Evolutionary conservation across 2,888 invertebrate species (phyloP).

Genomic region (Adelphocoris suturalis): DNA sequence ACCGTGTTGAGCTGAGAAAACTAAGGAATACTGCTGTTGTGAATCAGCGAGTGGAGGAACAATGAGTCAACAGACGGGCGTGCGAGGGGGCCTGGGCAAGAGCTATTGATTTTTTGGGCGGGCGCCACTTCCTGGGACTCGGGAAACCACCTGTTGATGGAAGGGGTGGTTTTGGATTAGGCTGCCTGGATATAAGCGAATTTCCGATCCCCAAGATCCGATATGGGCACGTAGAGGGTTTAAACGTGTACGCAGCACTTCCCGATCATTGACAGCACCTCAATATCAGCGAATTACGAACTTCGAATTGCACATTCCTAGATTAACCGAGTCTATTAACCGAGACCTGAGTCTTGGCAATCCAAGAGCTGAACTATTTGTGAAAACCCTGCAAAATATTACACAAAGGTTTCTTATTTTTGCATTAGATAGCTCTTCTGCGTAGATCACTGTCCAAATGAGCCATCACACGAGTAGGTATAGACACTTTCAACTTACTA

Average conservation of each 20-base stretch:
- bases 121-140: conserved; percentile 22
- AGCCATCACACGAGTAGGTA: too few species aligned
- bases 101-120: conserved; percentile 53
- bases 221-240: not conserved
- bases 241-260: not conserved
- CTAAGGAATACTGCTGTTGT: not conserved
- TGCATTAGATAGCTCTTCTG: too few species aligned
- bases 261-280: too few species aligned
- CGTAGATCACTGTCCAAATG: too few species aligned
- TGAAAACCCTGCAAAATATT: too few species aligned
- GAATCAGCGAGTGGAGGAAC: conserved; percentile 5
- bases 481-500: too few species aligned
- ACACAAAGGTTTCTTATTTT: too few species aligned
- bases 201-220: not conserved
- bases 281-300: too few species aligned
- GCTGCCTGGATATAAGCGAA: not conserved
- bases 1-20: not conserved
- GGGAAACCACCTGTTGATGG: conserved; percentile 30
- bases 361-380: too few species aligned
- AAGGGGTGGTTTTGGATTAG: conserved; percentile 14
- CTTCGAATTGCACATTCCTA: too few species aligned
- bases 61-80: conserved; percentile 39
- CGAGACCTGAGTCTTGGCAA: too few species aligned
- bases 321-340: too few species aligned
- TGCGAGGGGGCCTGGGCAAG: conserved; percentile 8